Evolutionary conservation across 2,113 vertebrate genomes (phyloP), one percentile per base, ranked within the genome.

Genomic region (human): DNA sequence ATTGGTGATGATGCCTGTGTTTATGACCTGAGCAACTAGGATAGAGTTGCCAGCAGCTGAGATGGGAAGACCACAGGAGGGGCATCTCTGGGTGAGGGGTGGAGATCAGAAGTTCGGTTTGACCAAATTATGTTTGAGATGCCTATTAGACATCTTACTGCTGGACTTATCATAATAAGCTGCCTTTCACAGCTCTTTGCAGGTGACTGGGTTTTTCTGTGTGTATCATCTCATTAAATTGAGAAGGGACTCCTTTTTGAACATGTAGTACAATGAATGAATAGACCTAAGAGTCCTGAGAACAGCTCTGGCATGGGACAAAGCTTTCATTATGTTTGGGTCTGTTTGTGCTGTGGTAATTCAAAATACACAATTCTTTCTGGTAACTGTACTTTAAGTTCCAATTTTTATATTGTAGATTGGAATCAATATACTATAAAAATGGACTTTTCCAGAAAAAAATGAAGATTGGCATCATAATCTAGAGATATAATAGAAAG

Each of bases 401-500:
- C 70, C 70, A 95, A 20, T 93, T 85, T 94, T 93, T 85, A 68
- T 55, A 17, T 59, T 83, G 68, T 82, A 75, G 35, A 0, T 83
- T 90, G 52, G 59, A 11, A 91, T 23, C n/a, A 52, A 82, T 25
- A 45, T 81, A 8, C 45, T 86, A n/a, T 88, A 89, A 94, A 96
- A 88, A 78, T 52, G 23, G n/a, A 50, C 66, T 96, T 97, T 81
- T 76, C 81, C 16, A 68, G 40, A 50, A 79, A 76, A 92, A 90
- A 89, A 80, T 94, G 13, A 89, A 97, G 57, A 80, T 76, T 89
- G 80, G 61, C 61, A 90, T 94, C 66, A 43, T 91, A 97, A 70
- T 68, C 59, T 91, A 55, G 70, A 93, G 95, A 90, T 96, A 90
- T 61, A 96, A 64, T 86, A 13, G 45, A 89, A 90, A 97, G 48